Evolutionary conservation across 2,888 invertebrate species (phyloP), one percentile per base, ranked within the genome.

Genomic region (Sesia apiformis): DNA sequence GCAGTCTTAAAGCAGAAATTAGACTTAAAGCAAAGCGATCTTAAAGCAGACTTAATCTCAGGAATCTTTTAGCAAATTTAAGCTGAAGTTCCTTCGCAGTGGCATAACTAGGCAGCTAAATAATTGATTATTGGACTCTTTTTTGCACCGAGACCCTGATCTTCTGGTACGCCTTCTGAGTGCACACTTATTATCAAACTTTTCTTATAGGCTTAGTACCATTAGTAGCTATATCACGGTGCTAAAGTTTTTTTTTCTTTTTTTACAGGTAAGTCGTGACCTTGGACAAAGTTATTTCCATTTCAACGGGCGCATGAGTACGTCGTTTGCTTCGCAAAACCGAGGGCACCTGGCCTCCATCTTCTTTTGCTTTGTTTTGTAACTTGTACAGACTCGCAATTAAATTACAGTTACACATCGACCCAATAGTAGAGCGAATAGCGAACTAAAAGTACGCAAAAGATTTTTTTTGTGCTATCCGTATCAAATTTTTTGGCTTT

Each of bases 201-300:
- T 23, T 23, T 23, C 23, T 23, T 23, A 2, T 23, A 23, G 23
- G 23, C 23, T 23, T 23, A 23, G 23, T 46, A 46, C 3, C n/a
- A 1, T n/a, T 46, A 46, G 8, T 46, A 23, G 46, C 46, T 46
- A 46, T n/a, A 46, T 5, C 7, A 3, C 1, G 46, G 46, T 46
- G 46, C 46, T 46, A 46, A 46, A 8, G 8, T 46, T 55, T 60
- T 42, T 60, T 52, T 57, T 54, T 62, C 66, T 63, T 64, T 60
- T 65, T 65, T 69, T 64, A 52, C 72, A 75, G 76, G 77, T 76
- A 76, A 76, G 76, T 78, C 55, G 53, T 57, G 59, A 52, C 57
- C 58, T 57, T 55, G 58, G 52, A 55, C 66, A 65, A 63, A 63
- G 67, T 69, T 63, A 61, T 55, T 55, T 55, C 59, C 58, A 58